phyloP scores from a whole-genome alignment of 2,888 invertebrate genomes.

The Drosophila fungiperda region DNA sequence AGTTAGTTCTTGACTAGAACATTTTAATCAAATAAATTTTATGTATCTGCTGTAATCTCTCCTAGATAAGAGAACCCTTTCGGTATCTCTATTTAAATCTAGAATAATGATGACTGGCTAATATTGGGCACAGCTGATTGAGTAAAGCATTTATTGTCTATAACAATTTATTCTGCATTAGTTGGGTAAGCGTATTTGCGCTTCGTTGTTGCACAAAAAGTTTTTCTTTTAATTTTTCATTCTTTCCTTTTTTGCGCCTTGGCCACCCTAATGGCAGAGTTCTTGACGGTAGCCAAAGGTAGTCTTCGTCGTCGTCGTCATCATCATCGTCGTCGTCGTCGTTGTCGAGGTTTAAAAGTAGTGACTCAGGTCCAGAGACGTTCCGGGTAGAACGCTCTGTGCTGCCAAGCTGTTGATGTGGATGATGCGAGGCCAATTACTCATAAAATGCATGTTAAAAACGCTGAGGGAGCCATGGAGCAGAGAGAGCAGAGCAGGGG shows the following conservation, averaged over 20 bases:
- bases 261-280: constrained; percentile 77
- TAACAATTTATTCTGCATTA: neutral
- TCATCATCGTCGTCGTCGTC: constrained; percentile 21
- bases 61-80: neutral
- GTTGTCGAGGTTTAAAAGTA: constrained; percentile 39
- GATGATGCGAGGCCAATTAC: constrained; percentile 76
- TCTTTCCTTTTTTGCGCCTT: constrained; percentile 28
- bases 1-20: neutral
- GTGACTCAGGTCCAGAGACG: constrained; percentile 63
- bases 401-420: constrained; percentile 61
- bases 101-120: neutral
- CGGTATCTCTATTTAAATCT: neutral
- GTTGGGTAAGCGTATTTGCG: constrained; percentile 22
- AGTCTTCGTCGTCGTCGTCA: constrained; percentile 35
- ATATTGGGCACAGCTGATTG: neutral
- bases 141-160: neutral
- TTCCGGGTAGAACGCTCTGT: constrained; percentile 29
- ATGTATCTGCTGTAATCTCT: neutral
- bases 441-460: constrained; percentile 80
- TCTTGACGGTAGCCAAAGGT: constrained; percentile 72
- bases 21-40: neutral
- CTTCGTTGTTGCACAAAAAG: constrained; percentile 12
- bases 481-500: neutral
- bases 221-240: constrained; percentile 18
- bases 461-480: constrained; percentile 46